Percentiles rank a stretch among this genome's conserved stretches.
phyloP scores from a whole-genome alignment of 1,140 invertebrate species.

The Anastrepha ludens region DNA sequence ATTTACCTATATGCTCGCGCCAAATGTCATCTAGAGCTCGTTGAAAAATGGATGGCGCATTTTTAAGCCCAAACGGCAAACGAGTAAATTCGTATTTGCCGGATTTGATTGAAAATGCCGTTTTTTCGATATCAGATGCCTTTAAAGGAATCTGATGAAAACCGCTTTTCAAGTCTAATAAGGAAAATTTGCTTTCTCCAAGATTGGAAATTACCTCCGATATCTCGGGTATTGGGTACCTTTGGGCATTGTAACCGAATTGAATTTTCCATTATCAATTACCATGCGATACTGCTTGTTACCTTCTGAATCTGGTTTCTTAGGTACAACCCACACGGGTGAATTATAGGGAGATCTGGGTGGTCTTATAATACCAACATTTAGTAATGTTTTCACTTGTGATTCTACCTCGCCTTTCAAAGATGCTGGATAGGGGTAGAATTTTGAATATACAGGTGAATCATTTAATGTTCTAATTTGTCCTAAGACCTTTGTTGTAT shows the following conservation, averaged over 20 bases:
- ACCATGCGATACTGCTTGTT: constrained; percentile 69
- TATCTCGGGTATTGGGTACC: constrained; percentile 76
- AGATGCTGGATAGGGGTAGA: constrained; percentile 58
- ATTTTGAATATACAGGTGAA: constrained; percentile 58
- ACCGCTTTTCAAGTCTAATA: constrained; percentile 74
- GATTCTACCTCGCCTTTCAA: constrained; percentile 58
- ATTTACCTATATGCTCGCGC: constrained; percentile 50
- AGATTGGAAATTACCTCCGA: constrained; percentile 74
- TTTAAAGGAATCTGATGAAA: constrained; percentile 75
- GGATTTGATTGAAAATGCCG: constrained; percentile 71
- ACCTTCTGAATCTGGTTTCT: constrained; percentile 59
- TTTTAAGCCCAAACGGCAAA: not conserved
- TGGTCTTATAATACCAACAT: constrained; percentile 59
- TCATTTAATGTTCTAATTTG: constrained; percentile 59
- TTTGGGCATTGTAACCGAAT: constrained; percentile 69
- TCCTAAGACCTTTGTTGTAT: constrained; percentile 58
- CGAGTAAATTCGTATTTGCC: constrained; percentile 23
- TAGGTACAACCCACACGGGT: constrained; percentile 59
- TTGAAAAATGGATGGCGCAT: constrained; percentile 17
- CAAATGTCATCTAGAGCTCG: constrained; percentile 12
- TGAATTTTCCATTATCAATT: constrained; percentile 69
- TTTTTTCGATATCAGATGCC: constrained; percentile 57
- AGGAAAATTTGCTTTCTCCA: constrained; percentile 69
- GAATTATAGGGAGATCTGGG: constrained; percentile 60
- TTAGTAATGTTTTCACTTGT: constrained; percentile 58